Percentiles rank a stretch among this genome's conserved stretches.
These are phyloP conservation scores for Junco hyemalis DNA, from an alignment of 2,113 vertebrate species.

Conservation along the genomic window DNA sequence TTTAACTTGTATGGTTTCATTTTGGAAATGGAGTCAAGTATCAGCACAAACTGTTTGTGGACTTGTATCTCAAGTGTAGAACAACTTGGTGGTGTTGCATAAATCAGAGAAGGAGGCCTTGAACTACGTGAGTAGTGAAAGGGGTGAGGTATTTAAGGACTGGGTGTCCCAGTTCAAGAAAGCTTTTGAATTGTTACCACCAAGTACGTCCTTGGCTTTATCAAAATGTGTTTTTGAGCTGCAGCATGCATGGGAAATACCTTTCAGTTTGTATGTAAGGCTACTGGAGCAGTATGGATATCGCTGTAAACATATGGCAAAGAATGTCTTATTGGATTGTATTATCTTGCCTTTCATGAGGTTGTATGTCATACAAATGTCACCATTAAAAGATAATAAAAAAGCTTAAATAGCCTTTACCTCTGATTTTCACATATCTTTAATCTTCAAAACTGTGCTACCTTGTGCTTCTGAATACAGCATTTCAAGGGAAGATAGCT, in stretches of 20 bases:
- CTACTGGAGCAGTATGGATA: neutral
- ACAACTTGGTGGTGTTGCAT: neutral
- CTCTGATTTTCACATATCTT: neutral
- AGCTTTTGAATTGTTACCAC: neutral
- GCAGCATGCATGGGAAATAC: neutral
- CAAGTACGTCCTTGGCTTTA: neutral
- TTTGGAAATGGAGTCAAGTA: slow-evolving; percentile 19
- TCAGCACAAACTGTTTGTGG: neutral
- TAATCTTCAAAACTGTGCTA: neutral
- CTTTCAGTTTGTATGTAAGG: neutral
- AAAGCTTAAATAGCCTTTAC: neutral
- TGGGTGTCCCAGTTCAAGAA: neutral
- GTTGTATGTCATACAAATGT: neutral
- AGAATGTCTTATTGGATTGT: neutral
- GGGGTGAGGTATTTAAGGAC: neutral
- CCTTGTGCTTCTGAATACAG: neutral
- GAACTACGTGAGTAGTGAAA: neutral
- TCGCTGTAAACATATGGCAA: neutral
- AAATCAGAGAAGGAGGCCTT: neutral
- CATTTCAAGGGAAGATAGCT: neutral
- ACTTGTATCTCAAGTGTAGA: neutral
- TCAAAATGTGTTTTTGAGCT: neutral
- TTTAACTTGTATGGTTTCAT: neutral
- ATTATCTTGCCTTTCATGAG: neutral
- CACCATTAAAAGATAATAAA: neutral